Evolutionary conservation across 2,113 vertebrate species (phyloP).

Genomic region (Tonatia bakeri): DNA sequence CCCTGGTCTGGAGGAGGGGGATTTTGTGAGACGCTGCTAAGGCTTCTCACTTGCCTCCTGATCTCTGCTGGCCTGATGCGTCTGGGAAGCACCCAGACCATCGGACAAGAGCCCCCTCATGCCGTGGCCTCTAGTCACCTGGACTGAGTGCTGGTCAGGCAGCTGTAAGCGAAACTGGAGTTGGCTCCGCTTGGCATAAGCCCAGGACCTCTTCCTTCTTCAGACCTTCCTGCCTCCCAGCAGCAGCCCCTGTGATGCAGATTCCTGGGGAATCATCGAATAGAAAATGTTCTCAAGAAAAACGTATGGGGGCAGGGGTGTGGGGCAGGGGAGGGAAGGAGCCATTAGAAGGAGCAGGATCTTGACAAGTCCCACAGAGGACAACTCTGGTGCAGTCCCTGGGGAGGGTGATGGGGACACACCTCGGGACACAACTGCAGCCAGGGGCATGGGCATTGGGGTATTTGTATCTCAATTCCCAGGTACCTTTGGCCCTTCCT

Average conservation of each 20-base stretch:
- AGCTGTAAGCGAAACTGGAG: neutral
- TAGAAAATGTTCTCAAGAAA: neutral
- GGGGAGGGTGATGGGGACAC: too few relatives aligned
- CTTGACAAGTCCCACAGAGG: neutral
- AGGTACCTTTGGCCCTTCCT: neutral
- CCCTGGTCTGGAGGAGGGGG: neutral
- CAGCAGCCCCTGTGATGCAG: neutral
- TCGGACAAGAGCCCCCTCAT: neutral
- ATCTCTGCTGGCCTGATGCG: neutral
- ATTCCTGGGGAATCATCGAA: neutral
- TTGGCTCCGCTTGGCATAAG: neutral
- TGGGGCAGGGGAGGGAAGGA: neutral
- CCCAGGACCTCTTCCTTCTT: neutral
- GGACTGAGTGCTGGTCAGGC: neutral
- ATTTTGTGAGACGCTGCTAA: neutral
- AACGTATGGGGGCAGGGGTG: accelerated
- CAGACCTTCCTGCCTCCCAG: neutral
- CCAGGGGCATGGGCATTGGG: accelerated
- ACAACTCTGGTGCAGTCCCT: neutral
- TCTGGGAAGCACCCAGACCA: accelerated
- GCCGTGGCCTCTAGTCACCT: neutral
- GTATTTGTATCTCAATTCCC: neutral
- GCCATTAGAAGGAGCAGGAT: too few relatives aligned
- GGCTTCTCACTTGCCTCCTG: accelerated
- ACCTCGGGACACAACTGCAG: neutral